Conservation (phyloP, 2,113 vertebrate genomes). For the Nannobrachium achirus region DNA sequence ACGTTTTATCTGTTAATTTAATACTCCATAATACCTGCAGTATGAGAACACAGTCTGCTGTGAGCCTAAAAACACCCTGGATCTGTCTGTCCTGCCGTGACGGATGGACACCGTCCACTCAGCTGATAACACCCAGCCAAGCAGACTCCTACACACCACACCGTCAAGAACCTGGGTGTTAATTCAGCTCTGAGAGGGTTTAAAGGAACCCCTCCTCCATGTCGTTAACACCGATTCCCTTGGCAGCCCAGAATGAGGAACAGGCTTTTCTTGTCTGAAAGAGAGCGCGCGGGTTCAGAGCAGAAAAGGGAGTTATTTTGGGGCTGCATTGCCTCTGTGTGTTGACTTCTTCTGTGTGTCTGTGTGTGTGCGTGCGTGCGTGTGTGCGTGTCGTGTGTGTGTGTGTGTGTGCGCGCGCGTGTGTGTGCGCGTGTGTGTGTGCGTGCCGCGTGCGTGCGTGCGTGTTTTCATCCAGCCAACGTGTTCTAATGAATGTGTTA, state of each 20-base stretch:
- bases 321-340: background rate
- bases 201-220: background rate
- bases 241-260: slow-evolving; percentile 6
- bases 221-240: background rate
- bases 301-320: background rate
- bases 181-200: too few species aligned
- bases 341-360: background rate
- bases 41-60: slow-evolving; percentile 53
- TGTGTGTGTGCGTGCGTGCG: too few species aligned
- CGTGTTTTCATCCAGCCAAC: too few species aligned
- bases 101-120: background rate
- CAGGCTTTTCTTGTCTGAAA: slow-evolving; percentile 2
- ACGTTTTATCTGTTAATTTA: slow-evolving; percentile 53
- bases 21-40: slow-evolving; percentile 40
- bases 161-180: too few species aligned
- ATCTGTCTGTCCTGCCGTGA: slow-evolving; percentile 6
- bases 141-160: too few species aligned
- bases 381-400: too few species aligned
- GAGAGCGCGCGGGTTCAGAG: background rate
- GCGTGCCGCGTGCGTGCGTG: too few species aligned
- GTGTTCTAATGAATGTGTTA: too few species aligned
- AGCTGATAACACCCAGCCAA: slow-evolving; percentile 47
- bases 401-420: too few species aligned
- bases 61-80: slow-evolving; percentile 40
- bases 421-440: too few species aligned